Evolutionary conservation across 2,888 invertebrate genomes (phyloP).

Genomic region (Abrostola triplasia): DNA sequence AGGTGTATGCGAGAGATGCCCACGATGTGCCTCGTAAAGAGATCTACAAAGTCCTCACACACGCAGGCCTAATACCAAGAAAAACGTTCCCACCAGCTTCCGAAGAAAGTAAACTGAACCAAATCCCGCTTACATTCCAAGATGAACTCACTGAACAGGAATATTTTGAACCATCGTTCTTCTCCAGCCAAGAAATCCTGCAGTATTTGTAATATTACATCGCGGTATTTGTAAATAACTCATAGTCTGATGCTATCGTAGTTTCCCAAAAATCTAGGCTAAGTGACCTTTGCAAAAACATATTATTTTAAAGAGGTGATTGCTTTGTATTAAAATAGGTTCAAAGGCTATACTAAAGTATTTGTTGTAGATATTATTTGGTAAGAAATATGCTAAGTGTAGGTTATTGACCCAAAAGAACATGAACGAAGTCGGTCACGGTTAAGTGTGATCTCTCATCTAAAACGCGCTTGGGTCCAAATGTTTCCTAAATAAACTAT

Average conservation of each 20-base stretch:
- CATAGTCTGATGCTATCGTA: background rate
- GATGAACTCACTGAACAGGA: conserved; percentile 51
- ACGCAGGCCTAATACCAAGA: conserved; percentile 89
- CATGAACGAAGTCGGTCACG: background rate
- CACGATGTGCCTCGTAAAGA: conserved; percentile 89
- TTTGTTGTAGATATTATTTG: background rate
- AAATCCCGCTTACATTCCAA: conserved; percentile 37
- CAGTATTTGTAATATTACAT: conserved; percentile 68
- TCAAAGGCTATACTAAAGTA: background rate
- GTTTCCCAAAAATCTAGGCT: background rate
- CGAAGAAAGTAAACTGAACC: conserved; percentile 24
- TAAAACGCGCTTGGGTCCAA: background rate
- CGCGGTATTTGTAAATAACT: background rate
- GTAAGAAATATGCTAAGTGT: conserved; percentile 1
- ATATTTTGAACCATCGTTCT: conserved; percentile 58
- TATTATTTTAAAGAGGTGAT: background rate
- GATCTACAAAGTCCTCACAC: conserved; percentile 90
- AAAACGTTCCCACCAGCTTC: conserved; percentile 30
- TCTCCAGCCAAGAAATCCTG: conserved; percentile 71
- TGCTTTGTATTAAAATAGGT: background rate
- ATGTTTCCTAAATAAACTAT: conserved; percentile 7
- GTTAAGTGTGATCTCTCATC: conserved; percentile 2
- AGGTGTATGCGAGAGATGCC: conserved; percentile 89
- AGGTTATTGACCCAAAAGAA: background rate
- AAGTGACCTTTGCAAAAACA: background rate